These are phyloP conservation scores for Antennarius striatus DNA, from an alignment of 2,113 vertebrate species.

Conservation along the genomic window DNA sequence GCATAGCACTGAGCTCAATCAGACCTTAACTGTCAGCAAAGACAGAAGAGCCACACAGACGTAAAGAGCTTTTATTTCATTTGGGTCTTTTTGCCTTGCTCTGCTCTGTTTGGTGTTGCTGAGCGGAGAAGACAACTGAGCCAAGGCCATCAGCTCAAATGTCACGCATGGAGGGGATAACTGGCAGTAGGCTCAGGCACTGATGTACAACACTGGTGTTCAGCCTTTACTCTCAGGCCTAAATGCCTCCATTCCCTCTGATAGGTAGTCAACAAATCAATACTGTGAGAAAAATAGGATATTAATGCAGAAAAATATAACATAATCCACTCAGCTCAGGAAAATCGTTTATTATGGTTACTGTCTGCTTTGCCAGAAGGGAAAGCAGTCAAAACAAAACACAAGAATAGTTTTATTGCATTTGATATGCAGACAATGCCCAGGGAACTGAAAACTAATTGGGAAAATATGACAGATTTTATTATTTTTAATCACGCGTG, in stretches of 20 bases:
- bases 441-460: neutral
- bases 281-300: conserved; percentile 45
- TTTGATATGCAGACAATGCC: neutral
- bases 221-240: conserved; percentile 31
- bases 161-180: conserved; percentile 52
- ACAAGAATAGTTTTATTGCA: conserved; percentile 2
- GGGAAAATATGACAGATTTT: neutral
- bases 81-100: conserved; percentile 14
- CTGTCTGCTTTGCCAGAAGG: neutral
- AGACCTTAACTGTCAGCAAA: conserved; percentile 27
- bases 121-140: conserved; percentile 35
- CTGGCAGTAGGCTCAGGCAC: conserved; percentile 27
- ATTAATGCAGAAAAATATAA: conserved; percentile 32
- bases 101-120: conserved; percentile 28
- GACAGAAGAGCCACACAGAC: conserved; percentile 30
- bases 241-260: conserved; percentile 38
- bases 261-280: conserved; percentile 59
- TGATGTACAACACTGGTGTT: conserved; percentile 27
- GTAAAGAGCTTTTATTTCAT: conserved; percentile 44
- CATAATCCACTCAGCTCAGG: conserved; percentile 43
- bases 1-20: conserved; percentile 25
- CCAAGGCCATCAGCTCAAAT: conserved; percentile 59
- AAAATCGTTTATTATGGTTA: conserved; percentile 36
- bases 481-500: neutral
- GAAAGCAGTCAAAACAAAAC: conserved; percentile 24